These are phyloP conservation scores for Euura lappo DNA, from an alignment of 1,140 invertebrate genomes.

Conservation along the genomic window DNA sequence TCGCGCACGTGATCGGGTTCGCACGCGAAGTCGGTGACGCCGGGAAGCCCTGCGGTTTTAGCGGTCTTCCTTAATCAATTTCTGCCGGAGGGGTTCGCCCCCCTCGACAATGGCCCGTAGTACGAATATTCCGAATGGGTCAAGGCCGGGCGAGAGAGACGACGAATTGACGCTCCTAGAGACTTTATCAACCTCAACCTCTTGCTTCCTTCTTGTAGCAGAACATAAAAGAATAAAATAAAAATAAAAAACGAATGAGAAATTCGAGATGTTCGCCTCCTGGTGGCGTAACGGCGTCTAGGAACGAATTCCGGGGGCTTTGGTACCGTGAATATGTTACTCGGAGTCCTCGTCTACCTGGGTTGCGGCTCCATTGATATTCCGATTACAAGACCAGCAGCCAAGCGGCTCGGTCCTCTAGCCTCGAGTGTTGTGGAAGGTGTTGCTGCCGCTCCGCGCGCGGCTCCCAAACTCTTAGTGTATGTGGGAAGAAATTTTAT, in stretches of 20 bases:
- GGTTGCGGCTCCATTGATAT: background rate
- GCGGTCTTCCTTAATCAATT: conserved; percentile 5
- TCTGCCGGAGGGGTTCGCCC: background rate
- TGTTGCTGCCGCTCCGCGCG: background rate
- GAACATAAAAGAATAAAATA: too few relatives aligned
- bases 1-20: too few relatives aligned
- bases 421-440: background rate
- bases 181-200: too few relatives aligned
- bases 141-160: background rate
- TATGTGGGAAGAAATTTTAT: conserved; percentile 4
- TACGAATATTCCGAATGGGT: background rate
- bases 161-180: background rate
- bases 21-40: conserved; percentile 42
- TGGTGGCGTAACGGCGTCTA: too few relatives aligned
- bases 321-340: background rate
- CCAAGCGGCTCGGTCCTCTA: background rate
- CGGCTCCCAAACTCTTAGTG: background rate
- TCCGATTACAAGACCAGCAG: conserved; percentile 6
- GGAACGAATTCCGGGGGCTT: background rate
- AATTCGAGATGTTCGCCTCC: too few relatives aligned
- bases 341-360: background rate
- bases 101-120: background rate
- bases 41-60: conserved; percentile 4
- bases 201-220: too few relatives aligned
- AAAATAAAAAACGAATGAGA: too few relatives aligned